Evolutionary conservation across 2,113 vertebrate genomes (phyloP), one percentile per base, ranked within the genome.

Genomic region (Electrona antarctica): DNA sequence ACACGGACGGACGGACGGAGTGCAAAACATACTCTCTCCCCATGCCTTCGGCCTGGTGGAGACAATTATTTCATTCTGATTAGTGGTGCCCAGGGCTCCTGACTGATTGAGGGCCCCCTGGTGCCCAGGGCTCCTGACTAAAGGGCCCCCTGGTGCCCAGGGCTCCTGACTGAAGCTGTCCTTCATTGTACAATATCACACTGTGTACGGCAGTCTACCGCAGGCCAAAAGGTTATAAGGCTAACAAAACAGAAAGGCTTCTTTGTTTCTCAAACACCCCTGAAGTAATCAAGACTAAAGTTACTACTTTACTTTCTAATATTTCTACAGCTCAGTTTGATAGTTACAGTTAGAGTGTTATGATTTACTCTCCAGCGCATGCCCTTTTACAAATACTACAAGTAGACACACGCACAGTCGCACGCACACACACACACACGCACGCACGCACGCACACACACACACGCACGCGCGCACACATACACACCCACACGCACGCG

Each of bases 261-360:
- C 78, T 74, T 79, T 85, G 78, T 80, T 76, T 80, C 85, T 77
- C 9, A 72, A 62, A 76, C 65, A 70, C 73, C 61, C 69, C 78
- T 72, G 67, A 28, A 58, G 71, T 74, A 67, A 66, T 49, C 70
- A 45, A 62, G 80, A 77, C 69, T 71, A 73, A 65, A 28, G 72
- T 80, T 80, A 78, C 63, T 57, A 64, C 71, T 58, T 51, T 79
- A 41, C 33, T 41, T 70, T 47, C 64, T 60, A 15, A 21, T 8
- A 33, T 41, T 69, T 69, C 80, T 66, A 71, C 67, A 55, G 33
- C 41, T 80, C 58, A 56, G 58, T 84, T 71, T 78, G 55, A 78
- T 76, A 21, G 21, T 21, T 21, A 52, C 69, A 76, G 9, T 72
- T 56, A 64, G 6, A 21, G 45, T 72, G 49, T 57, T 65, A 69